Evolutionary conservation across 2,888 invertebrate genomes (phyloP), one percentile per base, ranked within the genome.

Genomic region (Ellobium chinense): DNA sequence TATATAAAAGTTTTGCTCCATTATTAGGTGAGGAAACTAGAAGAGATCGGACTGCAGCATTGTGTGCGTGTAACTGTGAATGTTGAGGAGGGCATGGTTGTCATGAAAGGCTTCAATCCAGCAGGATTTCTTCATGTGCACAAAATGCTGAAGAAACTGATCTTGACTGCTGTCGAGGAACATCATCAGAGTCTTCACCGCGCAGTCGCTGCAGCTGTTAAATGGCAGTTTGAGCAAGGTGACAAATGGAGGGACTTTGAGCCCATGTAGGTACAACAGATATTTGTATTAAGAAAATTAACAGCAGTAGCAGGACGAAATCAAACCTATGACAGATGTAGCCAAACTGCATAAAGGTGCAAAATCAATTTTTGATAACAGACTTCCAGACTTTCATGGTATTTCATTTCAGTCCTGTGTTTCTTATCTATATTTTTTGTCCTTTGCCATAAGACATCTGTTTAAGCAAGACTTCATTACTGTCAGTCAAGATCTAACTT

Each of bases 201-300:
- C 14, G 73, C 76, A 36, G 68, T 66, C n/a, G 29, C 24, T 37
- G 46, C 77, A 24, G 72, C 82, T 24, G 72, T 77, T 7, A 36
- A 56, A 34, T 83, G 82, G 82, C 82, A 83, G 63, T 83, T 65
- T 63, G 65, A 83, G 31, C 29, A 39, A 9, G 46, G 60, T 37
- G 77, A 70, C 34, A 83, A 80, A 62, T 83, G 77, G 68, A 63
- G 5, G 21, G 75, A 83, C 78, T 83, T 80, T 83, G 82, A 83
- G 27, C 74, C 80, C 5, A 14, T 69, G 78, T 78, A 78, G 69
- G 77, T 27, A 21, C n/a, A n/a, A n/a, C n/a, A n/a, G n/a, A n/a
- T n/a, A n/a, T n/a, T n/a, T n/a, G n/a, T n/a, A n/a, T n/a, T n/a
- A n/a, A n/a, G n/a, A n/a, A n/a, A n/a, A n/a, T n/a, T n/a, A n/a